phyloP scores from a whole-genome alignment of 2,113 vertebrate species.

The Diglossa brunneiventris region DNA sequence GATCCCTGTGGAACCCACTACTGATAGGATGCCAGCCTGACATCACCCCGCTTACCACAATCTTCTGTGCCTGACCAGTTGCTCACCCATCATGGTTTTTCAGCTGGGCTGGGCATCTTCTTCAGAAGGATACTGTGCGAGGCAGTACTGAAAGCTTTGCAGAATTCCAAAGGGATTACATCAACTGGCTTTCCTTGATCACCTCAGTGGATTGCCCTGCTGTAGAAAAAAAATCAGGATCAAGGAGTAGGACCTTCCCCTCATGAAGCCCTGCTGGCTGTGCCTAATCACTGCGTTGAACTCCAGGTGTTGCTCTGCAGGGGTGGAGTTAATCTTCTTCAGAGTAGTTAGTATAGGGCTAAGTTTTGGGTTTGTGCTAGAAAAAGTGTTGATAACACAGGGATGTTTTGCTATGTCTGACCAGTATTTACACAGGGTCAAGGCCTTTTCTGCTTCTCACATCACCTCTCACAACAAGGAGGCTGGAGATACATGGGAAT shows the following conservation, averaged over 20 bases:
- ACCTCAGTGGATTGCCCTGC: background rate
- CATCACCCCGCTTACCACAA: background rate
- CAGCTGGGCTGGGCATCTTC: background rate
- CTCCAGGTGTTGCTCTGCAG: background rate
- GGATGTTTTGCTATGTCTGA: background rate
- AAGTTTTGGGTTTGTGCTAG: background rate
- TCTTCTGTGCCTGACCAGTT: too few species aligned
- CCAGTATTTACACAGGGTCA: background rate
- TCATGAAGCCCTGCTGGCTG: background rate
- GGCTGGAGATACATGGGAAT: background rate
- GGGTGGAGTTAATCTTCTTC: background rate
- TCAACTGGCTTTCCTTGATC: background rate
- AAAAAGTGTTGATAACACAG: background rate
- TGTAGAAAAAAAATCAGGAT: background rate
- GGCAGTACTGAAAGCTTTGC: background rate
- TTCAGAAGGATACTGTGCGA: background rate
- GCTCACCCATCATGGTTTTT: accelerated
- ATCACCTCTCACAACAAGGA: background rate
- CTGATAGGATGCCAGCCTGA: background rate
- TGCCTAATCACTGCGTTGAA: background rate
- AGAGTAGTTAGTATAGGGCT: background rate
- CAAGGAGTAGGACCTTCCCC: background rate
- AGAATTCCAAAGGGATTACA: background rate
- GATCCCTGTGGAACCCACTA: background rate
- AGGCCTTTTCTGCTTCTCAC: background rate